phyloP scores from a whole-genome alignment of 2,797 vertebrate genomes.

The Pangasius djambal region DNA sequence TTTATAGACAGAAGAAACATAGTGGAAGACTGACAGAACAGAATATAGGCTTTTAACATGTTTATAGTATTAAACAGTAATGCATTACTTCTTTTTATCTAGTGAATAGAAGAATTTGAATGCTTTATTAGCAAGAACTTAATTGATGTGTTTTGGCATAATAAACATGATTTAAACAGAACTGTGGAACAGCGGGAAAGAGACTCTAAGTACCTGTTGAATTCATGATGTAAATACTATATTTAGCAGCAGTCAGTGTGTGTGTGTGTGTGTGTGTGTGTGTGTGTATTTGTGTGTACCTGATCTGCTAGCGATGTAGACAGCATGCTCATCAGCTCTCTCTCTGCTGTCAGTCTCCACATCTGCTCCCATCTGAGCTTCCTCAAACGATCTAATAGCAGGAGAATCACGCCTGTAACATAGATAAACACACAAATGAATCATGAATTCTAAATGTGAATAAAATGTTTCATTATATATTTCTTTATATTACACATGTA shows the following conservation, averaged over 20 bases:
- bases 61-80: neutral
- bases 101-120: neutral
- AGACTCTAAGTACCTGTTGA: neutral
- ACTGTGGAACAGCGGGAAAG: neutral
- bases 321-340: slow-evolving; percentile 98
- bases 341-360: slow-evolving; percentile 96
- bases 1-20: neutral
- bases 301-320: slow-evolving; percentile 97
- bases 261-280: neutral
- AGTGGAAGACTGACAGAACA: neutral
- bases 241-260: neutral
- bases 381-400: slow-evolving; percentile 91
- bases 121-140: neutral
- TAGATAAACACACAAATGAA: slow-evolving; percentile 21
- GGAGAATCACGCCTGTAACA: slow-evolving; percentile 89
- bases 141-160: neutral
- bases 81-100: neutral
- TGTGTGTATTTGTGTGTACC: slow-evolving; percentile 67
- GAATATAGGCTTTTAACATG: neutral
- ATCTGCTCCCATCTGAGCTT: slow-evolving; percentile 99
- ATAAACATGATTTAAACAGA: neutral
- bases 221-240: slow-evolving; percentile 13
- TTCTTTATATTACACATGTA: neutral
- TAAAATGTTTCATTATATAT: neutral
- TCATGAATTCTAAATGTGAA: neutral